Base-by-base conservation (phyloP, 2,113 vertebrate species). In the Melospiza georgiana region DNA sequence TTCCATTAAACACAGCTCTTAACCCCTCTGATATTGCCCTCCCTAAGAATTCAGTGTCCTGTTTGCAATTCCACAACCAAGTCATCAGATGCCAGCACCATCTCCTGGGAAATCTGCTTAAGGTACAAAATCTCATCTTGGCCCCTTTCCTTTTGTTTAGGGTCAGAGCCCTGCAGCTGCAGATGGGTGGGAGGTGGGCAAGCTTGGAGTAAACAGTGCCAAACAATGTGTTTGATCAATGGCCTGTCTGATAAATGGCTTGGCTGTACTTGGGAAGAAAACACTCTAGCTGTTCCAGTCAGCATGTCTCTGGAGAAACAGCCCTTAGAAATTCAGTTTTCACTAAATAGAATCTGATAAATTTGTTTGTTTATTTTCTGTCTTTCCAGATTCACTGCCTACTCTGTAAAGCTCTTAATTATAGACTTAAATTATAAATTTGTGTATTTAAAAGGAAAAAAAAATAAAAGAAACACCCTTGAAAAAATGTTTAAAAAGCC, bases 61-160 rank as follows among this genome's bases (percentile, higher is more conserved):
- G 0, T 71, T 59, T 80, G 59, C 55, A 62, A 6, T 51, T 84
- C 59, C 55, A 19, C 58, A n/a, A 48, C 11, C 27, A 57, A 65
- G n/a, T 19, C 30, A 6, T 67, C 57, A 55, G 15, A 78, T 46
- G 28, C 11, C 35, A 3, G 31, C 43, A 46, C 13, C 0, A 0
- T 48, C 78, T 76, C 62, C 57, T 71, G 54, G 57, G 23, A 55
- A 65, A 91, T n/a, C 51, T 62, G 49, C 2, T 1, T 49, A 51
- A 76, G 16, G 59, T 43, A 33, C 30, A 54, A 43, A 85, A 73
- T 69, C 25, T 73, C 54, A 27, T 65, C 49, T 62, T 62, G 58
- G 35, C 25, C 31, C 59, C 20, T 65, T 48, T 61, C 24, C 41
- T 39, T 86, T 35, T 63, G n/a, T 65, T 48, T 33, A 17, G 66